A percentile compares a stretch with the other conserved stretches of the same genome.
Conservation (phyloP, 37 sponge, comb jelly and placozoan genomes). For the Halisarca cf. caerulea region DNA sequence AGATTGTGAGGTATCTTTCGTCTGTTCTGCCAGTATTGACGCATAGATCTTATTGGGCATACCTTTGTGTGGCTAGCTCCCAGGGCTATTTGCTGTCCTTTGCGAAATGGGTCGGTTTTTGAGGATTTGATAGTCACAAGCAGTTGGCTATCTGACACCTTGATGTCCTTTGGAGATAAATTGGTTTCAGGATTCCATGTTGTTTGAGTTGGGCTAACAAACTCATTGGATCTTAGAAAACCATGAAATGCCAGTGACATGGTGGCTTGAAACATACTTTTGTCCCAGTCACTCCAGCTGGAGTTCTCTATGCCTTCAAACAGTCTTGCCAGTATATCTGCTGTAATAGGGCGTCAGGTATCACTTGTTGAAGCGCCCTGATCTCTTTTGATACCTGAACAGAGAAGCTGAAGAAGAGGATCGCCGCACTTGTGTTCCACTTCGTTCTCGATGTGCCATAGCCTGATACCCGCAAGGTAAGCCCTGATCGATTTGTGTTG, state of each 20-base stretch:
- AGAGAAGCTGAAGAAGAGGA: constrained; percentile 8
- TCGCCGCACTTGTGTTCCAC: background rate
- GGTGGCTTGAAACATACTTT: constrained; percentile 37
- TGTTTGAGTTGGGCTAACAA: background rate
- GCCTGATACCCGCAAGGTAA: constrained; percentile 49
- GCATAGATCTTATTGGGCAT: background rate
- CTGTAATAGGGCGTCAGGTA: constrained; percentile 16
- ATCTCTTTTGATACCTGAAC: background rate
- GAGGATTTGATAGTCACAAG: background rate
- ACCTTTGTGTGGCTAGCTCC: background rate
- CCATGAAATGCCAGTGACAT: constrained; percentile 23
- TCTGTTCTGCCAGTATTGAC: too few relatives aligned
- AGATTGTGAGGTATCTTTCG: too few relatives aligned
- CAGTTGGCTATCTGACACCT: background rate
- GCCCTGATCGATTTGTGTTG: constrained; percentile 14
- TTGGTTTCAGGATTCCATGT: background rate
- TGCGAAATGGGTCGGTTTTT: constrained; percentile 5
- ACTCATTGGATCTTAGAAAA: constrained; percentile 40
- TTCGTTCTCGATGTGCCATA: background rate
- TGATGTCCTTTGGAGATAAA: background rate
- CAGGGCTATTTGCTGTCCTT: background rate
- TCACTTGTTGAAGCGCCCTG: background rate
- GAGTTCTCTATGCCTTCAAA: background rate
- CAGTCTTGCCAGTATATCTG: constrained; percentile 1
- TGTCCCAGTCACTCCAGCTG: background rate